Percentiles rank a stretch among this genome's conserved stretches.
These are phyloP conservation scores for Amiota minor DNA, from an alignment of 2,888 invertebrate species.

Conservation along the genomic window DNA sequence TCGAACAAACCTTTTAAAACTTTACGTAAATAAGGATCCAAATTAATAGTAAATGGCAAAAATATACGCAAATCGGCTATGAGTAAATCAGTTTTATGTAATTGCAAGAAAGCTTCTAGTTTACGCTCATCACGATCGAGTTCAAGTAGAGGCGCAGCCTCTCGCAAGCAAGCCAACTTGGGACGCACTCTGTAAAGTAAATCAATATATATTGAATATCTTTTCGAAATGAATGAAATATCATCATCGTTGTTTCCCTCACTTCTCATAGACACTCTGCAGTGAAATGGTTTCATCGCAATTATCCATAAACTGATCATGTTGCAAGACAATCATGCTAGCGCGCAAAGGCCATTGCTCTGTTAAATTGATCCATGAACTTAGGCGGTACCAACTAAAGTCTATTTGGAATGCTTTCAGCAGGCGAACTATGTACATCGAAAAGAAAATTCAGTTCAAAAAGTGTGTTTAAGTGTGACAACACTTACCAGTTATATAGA, in stretches of 20 bases:
- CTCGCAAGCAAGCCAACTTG: constrained; percentile 86
- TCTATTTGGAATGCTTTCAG: constrained; percentile 99
- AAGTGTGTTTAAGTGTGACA: not conserved
- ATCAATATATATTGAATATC: no score
- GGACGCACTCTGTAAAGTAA: constrained; percentile 80
- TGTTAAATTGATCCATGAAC: constrained; percentile 98
- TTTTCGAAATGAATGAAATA: not conserved
- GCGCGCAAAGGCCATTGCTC: constrained; percentile 99
- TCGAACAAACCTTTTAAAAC: constrained; percentile 88
- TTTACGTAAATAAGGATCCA: constrained; percentile 98
- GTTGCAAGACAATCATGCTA: constrained; percentile 97
- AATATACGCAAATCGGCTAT: constrained; percentile 94
- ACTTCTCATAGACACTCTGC: constrained; percentile 95
- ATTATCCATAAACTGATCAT: constrained; percentile 89
- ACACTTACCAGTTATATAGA: constrained; percentile 89
- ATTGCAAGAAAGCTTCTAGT: constrained; percentile 91
- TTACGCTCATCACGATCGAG: constrained; percentile 96
- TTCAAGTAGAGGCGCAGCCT: constrained; percentile 90
- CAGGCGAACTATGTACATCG: constrained; percentile 86
- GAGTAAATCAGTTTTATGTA: constrained; percentile 88
- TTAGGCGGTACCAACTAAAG: constrained; percentile 98
- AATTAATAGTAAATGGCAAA: constrained; percentile 97
- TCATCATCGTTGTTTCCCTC: constrained; percentile 64
- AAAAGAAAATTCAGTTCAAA: not conserved
- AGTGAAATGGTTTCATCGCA: constrained; percentile 90